phyloP scores from a whole-genome alignment of 2,888 invertebrate species.

The Cylindroiulus punctatus region DNA sequence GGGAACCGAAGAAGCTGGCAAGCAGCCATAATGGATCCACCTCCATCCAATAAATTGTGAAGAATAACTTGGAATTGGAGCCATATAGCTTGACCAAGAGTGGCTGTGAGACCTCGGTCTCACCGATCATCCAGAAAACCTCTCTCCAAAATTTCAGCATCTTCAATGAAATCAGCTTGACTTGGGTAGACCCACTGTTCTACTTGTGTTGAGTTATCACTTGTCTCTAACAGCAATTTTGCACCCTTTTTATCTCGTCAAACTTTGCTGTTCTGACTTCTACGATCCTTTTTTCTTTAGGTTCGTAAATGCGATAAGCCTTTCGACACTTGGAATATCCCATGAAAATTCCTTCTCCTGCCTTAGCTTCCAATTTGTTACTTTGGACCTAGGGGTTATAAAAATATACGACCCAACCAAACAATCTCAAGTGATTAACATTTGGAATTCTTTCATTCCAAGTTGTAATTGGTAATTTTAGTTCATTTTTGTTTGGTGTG shows the following conservation, averaged over 20 bases:
- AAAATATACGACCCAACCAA: not conserved
- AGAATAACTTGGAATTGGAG: not conserved
- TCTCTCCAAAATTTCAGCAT: too few species aligned
- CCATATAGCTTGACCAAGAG: not conserved
- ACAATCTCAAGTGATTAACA: not conserved
- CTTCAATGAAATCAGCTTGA: too few species aligned
- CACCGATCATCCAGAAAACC: too few species aligned
- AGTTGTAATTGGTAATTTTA: not conserved
- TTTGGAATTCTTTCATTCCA: not conserved
- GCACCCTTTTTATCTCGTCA: conserved; percentile 45
- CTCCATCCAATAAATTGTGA: conserved; percentile 4
- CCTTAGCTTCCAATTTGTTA: not conserved
- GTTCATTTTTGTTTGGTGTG: conserved; percentile 16
- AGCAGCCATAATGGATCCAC: conserved; percentile 28
- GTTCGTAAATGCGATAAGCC: not conserved
- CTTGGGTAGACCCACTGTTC: not conserved
- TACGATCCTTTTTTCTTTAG: not conserved
- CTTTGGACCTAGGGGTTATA: not conserved
- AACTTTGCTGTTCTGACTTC: conserved; percentile 42
- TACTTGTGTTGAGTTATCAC: not conserved
- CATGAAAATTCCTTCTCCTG: not conserved
- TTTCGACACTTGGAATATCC: not conserved
- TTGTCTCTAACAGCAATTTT: conserved; percentile 19
- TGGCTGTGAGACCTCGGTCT: too few species aligned
- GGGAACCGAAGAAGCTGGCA: conserved; percentile 10